Conservation (phyloP, 2,888 invertebrate species). For the Reticulitermes lucifugus region DNA sequence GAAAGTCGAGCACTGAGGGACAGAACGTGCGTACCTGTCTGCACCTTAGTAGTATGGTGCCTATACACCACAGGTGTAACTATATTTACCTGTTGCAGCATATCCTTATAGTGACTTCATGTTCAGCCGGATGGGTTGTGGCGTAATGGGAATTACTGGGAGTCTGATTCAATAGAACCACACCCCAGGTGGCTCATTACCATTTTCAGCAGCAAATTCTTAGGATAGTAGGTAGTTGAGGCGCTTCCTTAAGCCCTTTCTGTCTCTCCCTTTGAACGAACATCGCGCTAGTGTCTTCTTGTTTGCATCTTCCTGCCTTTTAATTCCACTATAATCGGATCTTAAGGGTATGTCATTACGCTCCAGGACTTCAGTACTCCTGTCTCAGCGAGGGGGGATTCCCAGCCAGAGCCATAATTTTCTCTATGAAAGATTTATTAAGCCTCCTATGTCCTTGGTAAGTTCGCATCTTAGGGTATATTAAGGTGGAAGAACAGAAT, state of each 20-base stretch:
- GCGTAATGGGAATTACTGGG: too few relatives aligned
- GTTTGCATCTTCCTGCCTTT: constrained; percentile 38
- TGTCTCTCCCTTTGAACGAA: background rate
- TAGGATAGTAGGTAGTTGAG: background rate
- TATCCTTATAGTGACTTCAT: too few relatives aligned
- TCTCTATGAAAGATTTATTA: constrained; percentile 28
- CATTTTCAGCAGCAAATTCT: background rate
- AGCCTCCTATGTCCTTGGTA: constrained; percentile 4
- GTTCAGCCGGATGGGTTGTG: too few relatives aligned
- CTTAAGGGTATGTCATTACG: constrained; percentile 36
- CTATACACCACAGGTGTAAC: too few relatives aligned
- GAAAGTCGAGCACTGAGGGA: too few relatives aligned
- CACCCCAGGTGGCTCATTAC: background rate
- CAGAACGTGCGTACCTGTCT: too few relatives aligned
- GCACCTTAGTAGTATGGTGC: too few relatives aligned
- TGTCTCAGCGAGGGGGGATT: constrained; percentile 1
- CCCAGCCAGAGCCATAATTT: constrained; percentile 8
- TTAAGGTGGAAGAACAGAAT: background rate
- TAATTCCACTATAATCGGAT: constrained; percentile 34
- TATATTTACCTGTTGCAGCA: too few relatives aligned
- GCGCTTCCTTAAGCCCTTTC: background rate
- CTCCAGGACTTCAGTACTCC: background rate
- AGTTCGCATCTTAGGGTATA: background rate
- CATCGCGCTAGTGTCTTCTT: background rate
- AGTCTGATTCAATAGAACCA: background rate